Evolutionary conservation across 2,113 vertebrate species (phyloP).

Genomic region (Prionailurus viverrinus): DNA sequence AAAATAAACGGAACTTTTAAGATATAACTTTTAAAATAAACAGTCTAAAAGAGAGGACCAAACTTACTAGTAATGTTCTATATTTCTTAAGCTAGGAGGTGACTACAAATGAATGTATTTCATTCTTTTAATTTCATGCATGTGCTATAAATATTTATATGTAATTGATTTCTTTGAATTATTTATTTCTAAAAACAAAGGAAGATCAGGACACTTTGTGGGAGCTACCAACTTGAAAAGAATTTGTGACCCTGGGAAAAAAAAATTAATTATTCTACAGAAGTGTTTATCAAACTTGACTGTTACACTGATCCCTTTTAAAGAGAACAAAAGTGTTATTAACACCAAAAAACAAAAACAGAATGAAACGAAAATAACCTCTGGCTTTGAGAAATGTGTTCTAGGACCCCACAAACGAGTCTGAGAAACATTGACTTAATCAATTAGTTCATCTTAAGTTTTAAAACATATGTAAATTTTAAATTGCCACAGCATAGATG

Average conservation of each 20-base stretch:
- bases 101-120: background rate
- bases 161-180: background rate
- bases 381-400: background rate
- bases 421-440: background rate
- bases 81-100: background rate
- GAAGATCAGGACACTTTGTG: background rate
- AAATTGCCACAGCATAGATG: background rate
- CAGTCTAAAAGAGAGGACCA: no score
- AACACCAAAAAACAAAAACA: background rate
- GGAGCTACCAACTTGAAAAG: background rate
- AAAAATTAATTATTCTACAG: background rate
- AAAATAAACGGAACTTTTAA: background rate
- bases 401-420: background rate
- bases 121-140: background rate
- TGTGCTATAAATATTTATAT: background rate
- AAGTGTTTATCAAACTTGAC: background rate
- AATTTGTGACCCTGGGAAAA: background rate
- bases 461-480: background rate
- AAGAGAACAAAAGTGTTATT: background rate
- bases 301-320: background rate
- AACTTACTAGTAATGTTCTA: background rate
- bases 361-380: background rate
- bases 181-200: conserved; percentile 11
- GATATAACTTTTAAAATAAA: no score
- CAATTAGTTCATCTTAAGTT: background rate